A percentile compares a stretch with the other conserved stretches of the same genome.
Evolutionary conservation across 2,888 invertebrate species (phyloP).

Genomic region (Litoditis marina): DNA sequence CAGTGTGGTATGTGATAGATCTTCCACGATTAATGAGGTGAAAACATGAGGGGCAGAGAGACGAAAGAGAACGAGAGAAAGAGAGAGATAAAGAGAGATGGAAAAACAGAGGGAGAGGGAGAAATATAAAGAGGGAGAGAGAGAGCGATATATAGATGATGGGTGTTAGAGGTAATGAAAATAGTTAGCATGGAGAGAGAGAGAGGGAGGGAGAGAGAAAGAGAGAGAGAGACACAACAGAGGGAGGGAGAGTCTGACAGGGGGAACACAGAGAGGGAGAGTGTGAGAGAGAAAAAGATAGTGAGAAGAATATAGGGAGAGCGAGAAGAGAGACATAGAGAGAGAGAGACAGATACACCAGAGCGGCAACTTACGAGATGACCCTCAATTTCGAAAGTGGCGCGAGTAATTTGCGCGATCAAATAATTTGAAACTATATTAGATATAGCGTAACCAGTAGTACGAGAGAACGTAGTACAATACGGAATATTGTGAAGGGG

Average conservation of each 20-base stretch:
- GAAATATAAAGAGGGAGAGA: not conserved
- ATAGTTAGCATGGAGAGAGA: not conserved
- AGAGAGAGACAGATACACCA: not conserved
- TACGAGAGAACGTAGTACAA: too few species aligned
- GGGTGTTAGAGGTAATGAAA: not conserved
- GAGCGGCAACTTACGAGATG: too few species aligned
- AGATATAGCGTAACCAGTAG: too few species aligned
- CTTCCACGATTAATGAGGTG: too few species aligned
- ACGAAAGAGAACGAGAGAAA: not conserved
- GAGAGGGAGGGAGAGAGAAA: not conserved
- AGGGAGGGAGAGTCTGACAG: too few species aligned
- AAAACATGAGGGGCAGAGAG: not conserved
- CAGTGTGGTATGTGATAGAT: too few species aligned
- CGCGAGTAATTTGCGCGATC: too few species aligned
- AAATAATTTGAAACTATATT: too few species aligned
- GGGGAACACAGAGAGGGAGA: not conserved
- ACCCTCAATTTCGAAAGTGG: too few species aligned
- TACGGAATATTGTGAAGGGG: too few species aligned
- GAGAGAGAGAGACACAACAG: slow-evolving; percentile 1
- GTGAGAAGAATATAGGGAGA: too few species aligned
- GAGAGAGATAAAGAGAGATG: not conserved
- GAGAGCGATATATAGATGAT: not conserved
- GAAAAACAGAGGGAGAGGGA: not conserved
- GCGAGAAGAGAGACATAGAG: not conserved
- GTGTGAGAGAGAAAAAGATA: not conserved